Evolutionary conservation across 2,797 vertebrate species (phyloP).

Genomic region (Chaenodraco wilsoni): DNA sequence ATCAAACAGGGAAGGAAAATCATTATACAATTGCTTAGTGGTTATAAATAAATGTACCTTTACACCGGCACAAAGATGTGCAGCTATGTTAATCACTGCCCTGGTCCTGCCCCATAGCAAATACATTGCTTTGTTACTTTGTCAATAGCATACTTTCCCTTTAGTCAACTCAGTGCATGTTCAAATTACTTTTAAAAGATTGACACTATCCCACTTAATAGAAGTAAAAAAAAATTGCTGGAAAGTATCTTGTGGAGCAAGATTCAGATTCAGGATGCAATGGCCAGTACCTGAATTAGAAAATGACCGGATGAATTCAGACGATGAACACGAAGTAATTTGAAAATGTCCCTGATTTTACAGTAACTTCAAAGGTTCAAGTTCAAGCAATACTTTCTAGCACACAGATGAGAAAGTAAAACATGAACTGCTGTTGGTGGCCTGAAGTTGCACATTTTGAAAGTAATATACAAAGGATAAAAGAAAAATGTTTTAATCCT

Average conservation of each 20-base stretch:
- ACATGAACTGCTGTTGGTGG: slow-evolving; percentile 79
- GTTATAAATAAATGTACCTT: slow-evolving; percentile 84
- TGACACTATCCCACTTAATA: slow-evolving; percentile 83
- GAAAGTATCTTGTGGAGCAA: slow-evolving; percentile 63
- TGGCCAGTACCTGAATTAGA: slow-evolving; percentile 86
- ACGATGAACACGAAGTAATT: slow-evolving; percentile 86
- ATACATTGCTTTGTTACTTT: slow-evolving; percentile 65
- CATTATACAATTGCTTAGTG: slow-evolving; percentile 83
- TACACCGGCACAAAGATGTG: slow-evolving; percentile 75
- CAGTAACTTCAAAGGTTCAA: slow-evolving; percentile 86
- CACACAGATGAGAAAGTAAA: slow-evolving; percentile 88
- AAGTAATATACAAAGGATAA: slow-evolving; percentile 82
- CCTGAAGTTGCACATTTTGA: slow-evolving; percentile 76
- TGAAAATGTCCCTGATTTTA: slow-evolving; percentile 98
- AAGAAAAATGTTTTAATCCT: slow-evolving; percentile 88
- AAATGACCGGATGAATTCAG: slow-evolving; percentile 84
- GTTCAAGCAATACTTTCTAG: slow-evolving; percentile 94
- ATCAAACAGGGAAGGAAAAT: slow-evolving; percentile 67
- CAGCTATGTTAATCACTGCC: slow-evolving; percentile 73
- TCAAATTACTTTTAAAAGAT: slow-evolving; percentile 80
- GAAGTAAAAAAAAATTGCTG: slow-evolving; percentile 82
- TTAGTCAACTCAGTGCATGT: slow-evolving; percentile 95
- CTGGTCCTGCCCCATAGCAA: slow-evolving; percentile 72
- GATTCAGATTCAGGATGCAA: slow-evolving; percentile 83
- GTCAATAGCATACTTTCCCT: slow-evolving; percentile 88